Percentiles rank a stretch among this genome's conserved stretches.
phyloP scores from a whole-genome alignment of 1,140 invertebrate species.

The Protaetia brevitarsis region DNA sequence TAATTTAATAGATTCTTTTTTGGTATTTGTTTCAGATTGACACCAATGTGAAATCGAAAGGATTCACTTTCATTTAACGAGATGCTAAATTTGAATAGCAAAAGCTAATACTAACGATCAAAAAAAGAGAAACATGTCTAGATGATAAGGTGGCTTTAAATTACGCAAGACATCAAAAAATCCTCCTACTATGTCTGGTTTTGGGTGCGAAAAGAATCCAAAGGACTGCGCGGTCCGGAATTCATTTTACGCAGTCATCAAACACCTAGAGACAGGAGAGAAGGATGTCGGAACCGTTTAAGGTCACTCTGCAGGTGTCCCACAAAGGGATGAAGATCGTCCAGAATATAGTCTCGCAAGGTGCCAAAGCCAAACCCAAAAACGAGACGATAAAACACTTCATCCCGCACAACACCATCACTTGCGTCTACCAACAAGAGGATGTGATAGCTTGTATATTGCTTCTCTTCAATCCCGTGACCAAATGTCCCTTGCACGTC shows the following conservation, averaged over 20 bases:
- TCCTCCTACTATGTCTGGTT: constrained; percentile 98
- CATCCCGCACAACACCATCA: constrained; percentile 90
- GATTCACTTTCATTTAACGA: too few species aligned
- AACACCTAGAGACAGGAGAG: constrained; percentile 78
- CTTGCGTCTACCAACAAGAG: constrained; percentile 79
- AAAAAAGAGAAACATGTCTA: background rate
- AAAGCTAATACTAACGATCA: background rate
- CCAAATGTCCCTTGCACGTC: constrained; percentile 82
- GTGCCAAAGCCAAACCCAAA: constrained; percentile 56
- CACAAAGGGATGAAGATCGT: constrained; percentile 92
- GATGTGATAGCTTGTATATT: constrained; percentile 90
- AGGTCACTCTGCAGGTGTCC: constrained; percentile 85
- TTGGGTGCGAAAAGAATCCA: constrained; percentile 90
- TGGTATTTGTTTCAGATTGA: too few species aligned
- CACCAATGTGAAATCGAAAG: too few species aligned
- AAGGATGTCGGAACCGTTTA: constrained; percentile 84
- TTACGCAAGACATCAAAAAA: constrained; percentile 85
- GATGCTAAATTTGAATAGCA: background rate
- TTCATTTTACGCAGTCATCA: constrained; percentile 80
- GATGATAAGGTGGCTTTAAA: constrained; percentile 57
- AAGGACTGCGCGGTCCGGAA: constrained; percentile 78
- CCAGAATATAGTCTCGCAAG: constrained; percentile 66
- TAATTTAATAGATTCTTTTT: too few species aligned
- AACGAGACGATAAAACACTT: constrained; percentile 84
- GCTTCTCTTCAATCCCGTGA: constrained; percentile 86